phyloP scores from a whole-genome alignment of 2,888 invertebrate genomes.

The Amphipoea oculea region DNA sequence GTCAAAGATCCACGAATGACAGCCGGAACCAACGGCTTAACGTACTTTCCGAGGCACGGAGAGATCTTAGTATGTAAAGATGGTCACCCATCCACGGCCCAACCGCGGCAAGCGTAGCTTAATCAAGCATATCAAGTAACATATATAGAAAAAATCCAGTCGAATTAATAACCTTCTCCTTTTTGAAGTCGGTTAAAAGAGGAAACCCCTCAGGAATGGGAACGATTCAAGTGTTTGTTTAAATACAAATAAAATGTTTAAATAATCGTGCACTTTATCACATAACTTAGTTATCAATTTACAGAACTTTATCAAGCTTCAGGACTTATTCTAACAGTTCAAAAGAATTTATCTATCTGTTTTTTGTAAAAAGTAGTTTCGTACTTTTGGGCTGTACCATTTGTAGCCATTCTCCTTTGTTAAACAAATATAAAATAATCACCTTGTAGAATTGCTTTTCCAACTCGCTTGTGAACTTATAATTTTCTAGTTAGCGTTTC shows the following conservation, averaged over 20 bases:
- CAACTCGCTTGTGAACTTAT: constrained; percentile 28
- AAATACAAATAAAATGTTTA: background rate
- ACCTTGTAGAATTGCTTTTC: constrained; percentile 32
- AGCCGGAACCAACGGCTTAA: too few species aligned
- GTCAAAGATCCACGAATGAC: too few species aligned
- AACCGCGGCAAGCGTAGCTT: too few species aligned
- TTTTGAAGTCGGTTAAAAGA: background rate
- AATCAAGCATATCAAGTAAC: too few species aligned
- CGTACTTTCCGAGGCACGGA: too few species aligned
- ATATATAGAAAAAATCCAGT: background rate
- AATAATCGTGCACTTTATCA: background rate
- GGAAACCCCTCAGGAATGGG: background rate
- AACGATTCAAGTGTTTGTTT: background rate
- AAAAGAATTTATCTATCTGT: too few species aligned
- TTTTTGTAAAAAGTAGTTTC: background rate
- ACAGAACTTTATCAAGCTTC: background rate
- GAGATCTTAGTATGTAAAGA: too few species aligned
- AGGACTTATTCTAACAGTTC: background rate
- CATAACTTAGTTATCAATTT: background rate
- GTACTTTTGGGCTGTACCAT: background rate
- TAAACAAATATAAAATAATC: constrained; percentile 28
- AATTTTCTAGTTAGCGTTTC: constrained; percentile 21
- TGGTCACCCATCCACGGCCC: too few species aligned
- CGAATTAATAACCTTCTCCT: background rate
- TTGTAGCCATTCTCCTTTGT: background rate